Percentiles rank a stretch among this genome's conserved stretches.
Evolutionary conservation across 2,888 invertebrate species (phyloP).

Genomic region (Calliopum simillimum): DNA sequence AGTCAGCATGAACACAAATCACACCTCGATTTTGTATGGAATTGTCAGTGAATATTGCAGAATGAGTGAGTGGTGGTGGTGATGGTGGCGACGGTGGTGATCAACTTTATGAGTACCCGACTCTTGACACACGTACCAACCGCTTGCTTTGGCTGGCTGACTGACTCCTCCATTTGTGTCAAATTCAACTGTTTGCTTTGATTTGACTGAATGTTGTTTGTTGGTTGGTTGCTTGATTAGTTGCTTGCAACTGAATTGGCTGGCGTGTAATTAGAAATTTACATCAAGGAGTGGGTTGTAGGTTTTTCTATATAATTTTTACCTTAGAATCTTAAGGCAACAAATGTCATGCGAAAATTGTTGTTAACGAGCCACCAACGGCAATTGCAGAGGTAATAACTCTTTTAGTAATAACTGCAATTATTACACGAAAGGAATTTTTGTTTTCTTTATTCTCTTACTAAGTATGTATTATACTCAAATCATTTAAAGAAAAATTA

Average conservation of each 20-base stretch:
- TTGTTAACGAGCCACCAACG: background rate
- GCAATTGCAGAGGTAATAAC: background rate
- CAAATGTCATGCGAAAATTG: constrained; percentile 12
- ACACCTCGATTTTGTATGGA: constrained; percentile 13
- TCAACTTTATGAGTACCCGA: background rate
- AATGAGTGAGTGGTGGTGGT: background rate
- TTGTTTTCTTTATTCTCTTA: no score
- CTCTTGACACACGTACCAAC: no score
- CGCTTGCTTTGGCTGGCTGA: no score
- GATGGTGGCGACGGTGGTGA: background rate
- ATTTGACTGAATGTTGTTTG: no score
- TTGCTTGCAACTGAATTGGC: background rate
- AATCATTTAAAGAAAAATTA: no score
- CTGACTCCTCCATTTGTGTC: no score
- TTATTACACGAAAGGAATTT: no score
- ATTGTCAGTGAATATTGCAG: background rate
- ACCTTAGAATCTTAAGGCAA: background rate
- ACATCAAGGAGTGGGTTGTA: constrained; percentile 17
- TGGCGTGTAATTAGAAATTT: constrained; percentile 22
- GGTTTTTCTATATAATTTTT: background rate
- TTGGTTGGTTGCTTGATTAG: no score
- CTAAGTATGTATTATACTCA: no score
- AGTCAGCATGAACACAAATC: constrained; percentile 12
- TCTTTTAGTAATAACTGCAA: no score
- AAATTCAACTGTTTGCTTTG: no score